These are phyloP conservation scores for Caloenas nicobarica DNA, from an alignment of 2,113 vertebrate genomes.

Conservation along the genomic window DNA sequence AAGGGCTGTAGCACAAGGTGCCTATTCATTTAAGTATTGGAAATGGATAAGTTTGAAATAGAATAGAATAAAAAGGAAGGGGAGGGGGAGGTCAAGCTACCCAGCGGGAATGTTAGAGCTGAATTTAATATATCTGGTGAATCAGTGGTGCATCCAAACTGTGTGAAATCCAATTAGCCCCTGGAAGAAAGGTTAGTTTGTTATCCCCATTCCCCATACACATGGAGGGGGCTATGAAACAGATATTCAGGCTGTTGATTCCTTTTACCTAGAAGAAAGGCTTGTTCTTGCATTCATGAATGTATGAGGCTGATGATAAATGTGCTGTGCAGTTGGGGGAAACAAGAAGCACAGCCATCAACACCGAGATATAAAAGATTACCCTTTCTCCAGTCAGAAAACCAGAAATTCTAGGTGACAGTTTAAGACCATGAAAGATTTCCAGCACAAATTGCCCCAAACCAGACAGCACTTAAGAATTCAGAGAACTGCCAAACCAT, in stretches of 20 bases:
- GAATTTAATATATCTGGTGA: conserved; percentile 47
- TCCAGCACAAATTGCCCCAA: not conserved
- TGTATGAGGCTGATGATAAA: not conserved
- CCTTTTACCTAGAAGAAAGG: conserved; percentile 41
- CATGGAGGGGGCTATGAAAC: not conserved
- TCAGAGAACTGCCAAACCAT: not conserved
- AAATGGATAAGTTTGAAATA: not conserved
- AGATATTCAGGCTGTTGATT: conserved; percentile 21
- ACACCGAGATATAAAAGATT: not conserved
- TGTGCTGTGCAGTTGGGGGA: not conserved
- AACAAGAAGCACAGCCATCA: not conserved
- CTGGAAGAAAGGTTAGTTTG: conserved; percentile 58
- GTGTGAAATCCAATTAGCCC: conserved; percentile 68
- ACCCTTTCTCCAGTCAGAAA: not conserved
- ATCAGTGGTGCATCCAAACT: conserved; percentile 49
- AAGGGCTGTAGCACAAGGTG: not conserved
- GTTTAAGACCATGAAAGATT: not conserved
- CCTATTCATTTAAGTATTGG: not conserved
- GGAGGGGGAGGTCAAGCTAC: not conserved
- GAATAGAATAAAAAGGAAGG: not conserved
- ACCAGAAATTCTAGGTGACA: not conserved
- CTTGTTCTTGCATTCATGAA: conserved; percentile 20
- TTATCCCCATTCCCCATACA: not conserved
- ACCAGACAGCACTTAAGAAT: not conserved
- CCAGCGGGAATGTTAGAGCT: conserved; percentile 24